Base-by-base conservation (phyloP, 2,888 invertebrate genomes). In the Cheilosia vernalis region DNA sequence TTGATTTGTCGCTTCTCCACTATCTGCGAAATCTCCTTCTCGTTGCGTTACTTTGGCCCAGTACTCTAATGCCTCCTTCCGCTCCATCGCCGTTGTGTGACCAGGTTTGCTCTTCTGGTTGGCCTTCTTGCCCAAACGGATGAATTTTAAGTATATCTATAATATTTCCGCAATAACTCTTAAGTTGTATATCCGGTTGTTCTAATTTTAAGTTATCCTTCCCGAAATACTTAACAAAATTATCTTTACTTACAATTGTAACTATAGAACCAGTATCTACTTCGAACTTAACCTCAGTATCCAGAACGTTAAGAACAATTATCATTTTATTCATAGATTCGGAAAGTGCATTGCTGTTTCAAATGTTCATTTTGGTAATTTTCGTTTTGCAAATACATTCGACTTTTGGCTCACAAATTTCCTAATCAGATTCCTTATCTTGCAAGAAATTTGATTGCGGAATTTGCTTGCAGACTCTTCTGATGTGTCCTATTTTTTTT, bases 401-500 rank as follows among this genome's bases (percentile, higher is more conserved):
- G 42, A 42, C 42, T n/a, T 42, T 6, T n/a, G 42, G 2, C 1
- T 42, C 42, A n/a, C 42, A 1, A 42, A 13, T 42, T 42, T n/a
- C 13, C 42, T 15, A 3, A 13, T 42, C 13, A 10, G 42, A n/a
- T 42, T 13, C 1, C 15, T n/a, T 15, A n/a, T n/a, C 5, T 42
- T n/a, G n/a, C n/a, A 42, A 42, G n/a, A 5, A 42, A 42, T 42
- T 42, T 42, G 42, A 15, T 42, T 42, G 1, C 1, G 42, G n/a
- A 13, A 42, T 42, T 42, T 42, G 42, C 42, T n/a, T n/a, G 4
- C 42, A 42, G 15, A 47, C 47, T 47, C 30, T 27, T 61, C 44
- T 15, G 4, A 61, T 27, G 10, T 61, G 17, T n/a, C 61, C 61
- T 13, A 17, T 17, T 30, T 63, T 63, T 63, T 27, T 27, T 30